Base-by-base conservation (phyloP, 1,140 invertebrate genomes). In the Drosophila ficusphila region DNA sequence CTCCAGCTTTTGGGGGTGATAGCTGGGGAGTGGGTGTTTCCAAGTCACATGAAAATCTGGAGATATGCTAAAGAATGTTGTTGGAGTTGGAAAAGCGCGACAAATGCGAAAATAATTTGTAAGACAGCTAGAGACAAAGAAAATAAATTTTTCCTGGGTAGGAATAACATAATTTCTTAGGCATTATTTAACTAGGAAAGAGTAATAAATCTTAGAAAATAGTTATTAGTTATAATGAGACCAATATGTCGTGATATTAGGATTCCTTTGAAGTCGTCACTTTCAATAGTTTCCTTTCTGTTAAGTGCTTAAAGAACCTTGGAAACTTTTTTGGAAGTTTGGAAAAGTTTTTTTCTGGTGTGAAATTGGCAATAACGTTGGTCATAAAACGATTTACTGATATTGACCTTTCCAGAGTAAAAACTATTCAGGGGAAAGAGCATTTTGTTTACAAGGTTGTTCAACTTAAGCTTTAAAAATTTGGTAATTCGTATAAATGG, bases 31-130 rank as follows among this genome's bases (percentile, higher is more conserved):
- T 46, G 42, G 23, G 52, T 21, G 21, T 2, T 23, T 21, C 6
- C 19, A 19, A n/a, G 38, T 36, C 67, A 81, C 58, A 72, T 70
- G 70, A 76, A 61, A 60, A 64, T 73, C 58, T 54, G 61, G 25
- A 58, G 76, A 79, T 62, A 79, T 79, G 61, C 61, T 79, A 62
- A 69, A 65, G 54, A 57, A 21, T 47, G 56, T 36, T 21, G 27
- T 23, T 51, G n/a, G 64, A 76, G 42, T 57, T 64, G 31, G 68
- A 61, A 68, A 57, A 82, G 78, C 78, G 78, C 68, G 73, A 81
- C 78, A 82, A 81, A 81, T 81, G 73, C 56, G 78, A 42, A 64
- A 44, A 79, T 76, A 79, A 79, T 79, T 60, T 61, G 21, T 33
- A 46, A 58, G 56, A 56, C 42, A 60, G 38, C 36, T 29, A 12